Conservation (phyloP, 2,113 vertebrate genomes). For the Pogonocichla stellata region DNA sequence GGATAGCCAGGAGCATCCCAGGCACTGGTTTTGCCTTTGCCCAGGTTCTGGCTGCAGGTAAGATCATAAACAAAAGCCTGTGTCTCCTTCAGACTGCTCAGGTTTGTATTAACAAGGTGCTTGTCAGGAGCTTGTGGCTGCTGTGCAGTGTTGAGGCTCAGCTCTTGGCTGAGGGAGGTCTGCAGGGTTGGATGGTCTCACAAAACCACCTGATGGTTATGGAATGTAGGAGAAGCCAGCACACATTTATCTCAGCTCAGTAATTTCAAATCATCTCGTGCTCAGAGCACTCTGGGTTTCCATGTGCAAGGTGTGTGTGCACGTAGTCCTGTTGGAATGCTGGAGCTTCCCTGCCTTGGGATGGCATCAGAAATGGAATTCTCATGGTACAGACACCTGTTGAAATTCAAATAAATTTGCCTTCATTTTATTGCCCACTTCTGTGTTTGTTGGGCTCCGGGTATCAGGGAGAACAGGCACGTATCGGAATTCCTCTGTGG, state of each 20-base stretch:
- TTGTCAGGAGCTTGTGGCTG: not conserved
- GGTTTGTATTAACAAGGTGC: accelerated
- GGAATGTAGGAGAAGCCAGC: not conserved
- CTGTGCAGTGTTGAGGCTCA: not conserved
- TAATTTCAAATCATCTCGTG: not conserved
- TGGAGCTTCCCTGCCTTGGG: not conserved
- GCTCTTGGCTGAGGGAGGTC: not conserved
- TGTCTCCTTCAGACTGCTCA: not conserved
- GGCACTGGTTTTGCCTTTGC: not conserved
- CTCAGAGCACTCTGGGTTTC: not conserved
- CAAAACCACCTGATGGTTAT: not conserved
- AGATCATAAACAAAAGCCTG: not conserved
- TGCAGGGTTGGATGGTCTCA: not conserved
- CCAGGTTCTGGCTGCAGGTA: not conserved
- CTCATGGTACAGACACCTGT: not conserved
- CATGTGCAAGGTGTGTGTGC: not conserved
- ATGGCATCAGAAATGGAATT: not conserved
- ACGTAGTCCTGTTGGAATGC: not conserved
- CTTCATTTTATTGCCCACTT: not conserved
- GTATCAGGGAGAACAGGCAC: not conserved
- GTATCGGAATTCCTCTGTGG: not conserved
- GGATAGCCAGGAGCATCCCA: not conserved
- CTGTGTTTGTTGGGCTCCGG: not conserved
- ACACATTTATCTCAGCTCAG: not conserved
- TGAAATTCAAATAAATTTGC: not conserved